These are phyloP conservation scores for Chroicocephalus ridibundus DNA, from an alignment of 2,113 vertebrate species.

Conservation along the genomic window DNA sequence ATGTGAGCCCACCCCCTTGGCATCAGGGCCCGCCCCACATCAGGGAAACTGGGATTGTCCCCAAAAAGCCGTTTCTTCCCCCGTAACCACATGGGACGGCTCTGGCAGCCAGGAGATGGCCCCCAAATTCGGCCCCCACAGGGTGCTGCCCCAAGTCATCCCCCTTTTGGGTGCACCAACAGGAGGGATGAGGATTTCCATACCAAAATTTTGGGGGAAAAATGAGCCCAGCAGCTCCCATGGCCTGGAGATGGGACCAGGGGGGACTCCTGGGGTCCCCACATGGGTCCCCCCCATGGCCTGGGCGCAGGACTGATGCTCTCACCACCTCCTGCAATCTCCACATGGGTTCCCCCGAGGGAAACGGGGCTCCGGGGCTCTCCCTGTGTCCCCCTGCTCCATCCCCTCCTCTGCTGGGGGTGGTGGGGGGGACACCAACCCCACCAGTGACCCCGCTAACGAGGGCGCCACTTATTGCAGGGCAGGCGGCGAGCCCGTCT, in stretches of 20 bases:
- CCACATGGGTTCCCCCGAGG: too few relatives aligned
- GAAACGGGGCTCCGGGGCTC: not conserved
- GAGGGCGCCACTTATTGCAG: not conserved
- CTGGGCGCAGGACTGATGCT: not conserved
- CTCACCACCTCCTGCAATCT: not conserved
- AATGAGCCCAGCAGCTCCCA: not conserved
- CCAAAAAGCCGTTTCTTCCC: rapidly evolving
- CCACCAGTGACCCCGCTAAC: rapidly evolving
- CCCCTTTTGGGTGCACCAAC: rapidly evolving
- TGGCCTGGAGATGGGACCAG: rapidly evolving
- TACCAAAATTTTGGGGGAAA: rapidly evolving
- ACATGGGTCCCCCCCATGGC: too few relatives aligned
- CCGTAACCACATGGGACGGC: not conserved
- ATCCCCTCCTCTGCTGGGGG: not conserved
- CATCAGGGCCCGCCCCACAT: not conserved
- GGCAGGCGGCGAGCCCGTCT: rapidly evolving
- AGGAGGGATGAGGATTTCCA: not conserved
- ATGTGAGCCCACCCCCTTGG: not conserved
- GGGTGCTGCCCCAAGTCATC: not conserved
- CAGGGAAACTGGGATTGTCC: not conserved
- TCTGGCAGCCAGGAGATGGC: not conserved
- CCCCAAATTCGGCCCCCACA: not conserved
- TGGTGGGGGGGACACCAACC: not conserved
- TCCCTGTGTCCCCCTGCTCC: not conserved
- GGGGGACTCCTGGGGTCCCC: not conserved